These are phyloP conservation scores for Eupsilia transversa DNA, from an alignment of 2,888 invertebrate species.

Conservation along the genomic window DNA sequence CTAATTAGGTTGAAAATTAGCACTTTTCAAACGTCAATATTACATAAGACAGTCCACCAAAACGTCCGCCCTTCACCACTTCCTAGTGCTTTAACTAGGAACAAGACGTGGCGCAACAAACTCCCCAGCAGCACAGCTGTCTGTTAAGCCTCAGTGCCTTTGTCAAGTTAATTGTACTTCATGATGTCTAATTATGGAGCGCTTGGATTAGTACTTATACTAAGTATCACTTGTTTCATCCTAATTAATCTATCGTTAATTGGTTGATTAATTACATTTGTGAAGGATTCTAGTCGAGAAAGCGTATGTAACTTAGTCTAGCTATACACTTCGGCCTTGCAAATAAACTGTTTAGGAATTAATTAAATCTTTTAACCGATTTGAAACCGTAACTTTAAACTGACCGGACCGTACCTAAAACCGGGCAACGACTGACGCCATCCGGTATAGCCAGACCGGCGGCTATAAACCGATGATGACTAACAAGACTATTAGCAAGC, in stretches of 20 bases:
- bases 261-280: background rate
- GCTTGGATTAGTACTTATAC: background rate
- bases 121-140: background rate
- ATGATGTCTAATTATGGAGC: background rate
- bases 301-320: background rate
- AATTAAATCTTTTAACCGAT: constrained; percentile 7
- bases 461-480: constrained; percentile 60
- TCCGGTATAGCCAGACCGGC: constrained; percentile 30
- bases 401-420: background rate
- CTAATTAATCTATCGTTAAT: background rate
- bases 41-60: too few species aligned
- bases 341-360: background rate
- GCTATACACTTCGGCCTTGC: background rate
- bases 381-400: constrained; percentile 6
- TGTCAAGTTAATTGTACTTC: background rate
- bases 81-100: too few species aligned
- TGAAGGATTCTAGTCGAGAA: background rate
- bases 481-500: constrained; percentile 54
- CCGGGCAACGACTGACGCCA: constrained; percentile 32
- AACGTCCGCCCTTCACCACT: background rate
- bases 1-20: too few species aligned
- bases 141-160: background rate
- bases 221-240: background rate
- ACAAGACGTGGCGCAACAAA: background rate
- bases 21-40: too few species aligned